Evolutionary conservation across 92 coral and sea anemone genomes (phyloP), one percentile per base, ranked within the genome.

Genomic region (Pocillopora grandis): DNA sequence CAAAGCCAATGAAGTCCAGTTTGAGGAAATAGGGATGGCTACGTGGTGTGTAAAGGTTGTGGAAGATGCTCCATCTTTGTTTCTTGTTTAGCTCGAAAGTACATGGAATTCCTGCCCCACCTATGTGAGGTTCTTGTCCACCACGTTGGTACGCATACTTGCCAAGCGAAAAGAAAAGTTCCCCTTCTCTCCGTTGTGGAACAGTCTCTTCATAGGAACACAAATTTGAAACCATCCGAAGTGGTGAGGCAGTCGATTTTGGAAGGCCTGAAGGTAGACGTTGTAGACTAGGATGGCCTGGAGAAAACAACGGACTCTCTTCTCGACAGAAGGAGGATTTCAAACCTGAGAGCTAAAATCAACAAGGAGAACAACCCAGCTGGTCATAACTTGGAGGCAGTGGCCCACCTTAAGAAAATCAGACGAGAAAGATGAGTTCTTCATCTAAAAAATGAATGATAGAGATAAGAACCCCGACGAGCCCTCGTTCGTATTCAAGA

Each of bases 361-460:
- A 71, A 17, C 76, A 71, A 71, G 58, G 75, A 71, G 12, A 36
- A 48, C 76, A 71, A 71, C 23, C 49, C 76, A 42, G 76, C 76
- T 13, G 76, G 76, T 14, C 76, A 18, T 71, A 71, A 58, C 74
- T 69, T 69, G 19, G 74, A 69, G 52, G 57, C 52, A 69, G 73
- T 23, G 73, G 73, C 73, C 15, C 73, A 69, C 15, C 73, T 69
- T 33, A 69, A 69, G 74, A n/a, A 69, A 36, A 13, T 31, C 74
- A 69, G 52, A 35, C 52, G 17, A 4, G 17, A 35, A 69, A 69
- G 74, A 69, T 31, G 2, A 69, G 74, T 69, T 11, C 36, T 69
- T 9, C 17, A n/a, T 69, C 20, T 69, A 9, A 55, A 69, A 36
- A 31, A 69, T 69, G 74, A 69, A 0, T 31, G 52, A 69, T 12